Conservation (phyloP, 2,888 invertebrate genomes). For the Mylabris sibirica region DNA sequence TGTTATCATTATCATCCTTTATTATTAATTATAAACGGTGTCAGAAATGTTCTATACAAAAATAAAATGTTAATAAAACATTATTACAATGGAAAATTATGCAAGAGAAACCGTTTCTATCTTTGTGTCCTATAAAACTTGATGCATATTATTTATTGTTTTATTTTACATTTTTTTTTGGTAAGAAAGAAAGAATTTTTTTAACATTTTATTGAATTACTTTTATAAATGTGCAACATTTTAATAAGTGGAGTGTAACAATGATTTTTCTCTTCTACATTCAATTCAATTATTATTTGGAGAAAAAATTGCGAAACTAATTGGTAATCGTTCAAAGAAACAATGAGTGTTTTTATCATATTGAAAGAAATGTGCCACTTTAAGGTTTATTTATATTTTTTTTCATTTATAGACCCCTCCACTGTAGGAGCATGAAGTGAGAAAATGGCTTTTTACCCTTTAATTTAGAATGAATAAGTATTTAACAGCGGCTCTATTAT, state of each 20-base stretch:
- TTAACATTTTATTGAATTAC: neutral
- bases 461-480: too few relatives aligned
- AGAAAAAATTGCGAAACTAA: neutral
- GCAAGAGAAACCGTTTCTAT: constrained; percentile 5
- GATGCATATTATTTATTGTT: neutral
- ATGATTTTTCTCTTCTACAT: neutral
- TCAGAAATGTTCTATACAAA: too few relatives aligned
- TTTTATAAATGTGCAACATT: neutral
- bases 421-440: neutral
- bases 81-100: constrained; percentile 6
- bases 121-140: constrained; percentile 4
- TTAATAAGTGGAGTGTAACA: neutral
- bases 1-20: neutral
- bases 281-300: neutral
- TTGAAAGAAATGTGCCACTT: too few relatives aligned
- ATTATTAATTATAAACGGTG: neutral
- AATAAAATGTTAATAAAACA: too few relatives aligned
- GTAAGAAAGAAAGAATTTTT: neutral
- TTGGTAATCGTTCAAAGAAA: neutral
- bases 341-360: too few relatives aligned
- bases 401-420: too few relatives aligned
- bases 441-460: too few relatives aligned
- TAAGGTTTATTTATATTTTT: too few relatives aligned
- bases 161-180: neutral
- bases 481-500: too few relatives aligned